Conservation (phyloP, 2,113 vertebrate species). For the Gopherus flavomarginatus region DNA sequence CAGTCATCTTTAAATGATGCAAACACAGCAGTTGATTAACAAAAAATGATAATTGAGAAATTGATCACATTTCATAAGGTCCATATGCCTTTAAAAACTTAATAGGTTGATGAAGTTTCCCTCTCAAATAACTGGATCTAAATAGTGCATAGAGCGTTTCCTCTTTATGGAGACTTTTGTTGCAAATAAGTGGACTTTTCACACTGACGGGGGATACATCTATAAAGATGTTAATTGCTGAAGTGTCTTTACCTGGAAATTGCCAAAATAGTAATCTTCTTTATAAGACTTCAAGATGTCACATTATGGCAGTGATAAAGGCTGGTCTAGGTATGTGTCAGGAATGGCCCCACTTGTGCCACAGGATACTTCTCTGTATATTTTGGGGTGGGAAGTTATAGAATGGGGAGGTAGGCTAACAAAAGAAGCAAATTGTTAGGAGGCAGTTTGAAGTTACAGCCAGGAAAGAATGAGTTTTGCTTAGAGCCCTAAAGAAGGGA, state of each 20-base stretch:
- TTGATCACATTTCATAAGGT: not conserved
- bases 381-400: not conserved
- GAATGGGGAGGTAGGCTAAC: not conserved
- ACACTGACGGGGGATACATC: not conserved
- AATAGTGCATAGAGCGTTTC: not conserved
- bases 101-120: not conserved
- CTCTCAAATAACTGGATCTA: not conserved
- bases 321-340: not conserved
- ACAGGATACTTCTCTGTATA: not conserved
- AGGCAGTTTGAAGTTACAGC: not conserved
- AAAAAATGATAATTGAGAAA: not conserved
- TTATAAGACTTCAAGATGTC: not conserved
- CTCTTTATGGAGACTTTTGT: not conserved
- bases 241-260: not conserved
- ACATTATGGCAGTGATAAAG: not conserved
- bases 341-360: not conserved
- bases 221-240: not conserved
- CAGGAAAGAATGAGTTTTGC: not conserved
- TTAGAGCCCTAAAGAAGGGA: not conserved
- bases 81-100: no score
- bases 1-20: not conserved
- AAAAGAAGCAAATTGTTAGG: not conserved
- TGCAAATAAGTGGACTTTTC: not conserved
- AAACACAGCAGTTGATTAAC: not conserved
- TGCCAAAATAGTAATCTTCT: not conserved